Evolutionary conservation across 1,140 invertebrate genomes (phyloP).

Genomic region (Orussus abietinus): DNA sequence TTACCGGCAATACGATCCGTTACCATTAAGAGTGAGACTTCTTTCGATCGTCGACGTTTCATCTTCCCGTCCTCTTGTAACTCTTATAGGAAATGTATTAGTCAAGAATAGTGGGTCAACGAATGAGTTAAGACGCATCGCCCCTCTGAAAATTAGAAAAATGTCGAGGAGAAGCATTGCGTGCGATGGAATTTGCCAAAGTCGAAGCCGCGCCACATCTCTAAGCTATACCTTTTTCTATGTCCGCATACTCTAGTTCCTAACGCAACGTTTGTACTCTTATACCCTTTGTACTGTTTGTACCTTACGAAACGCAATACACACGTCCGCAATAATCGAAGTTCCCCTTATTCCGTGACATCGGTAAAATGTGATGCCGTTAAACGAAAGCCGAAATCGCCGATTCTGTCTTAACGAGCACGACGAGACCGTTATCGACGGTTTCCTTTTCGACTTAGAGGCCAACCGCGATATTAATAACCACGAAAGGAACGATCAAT

Average conservation of each 20-base stretch:
- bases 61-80: not conserved
- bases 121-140: slow-evolving; percentile 27
- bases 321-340: slow-evolving; percentile 49
- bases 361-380: too few relatives aligned
- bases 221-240: slow-evolving; percentile 48
- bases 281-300: slow-evolving; percentile 55
- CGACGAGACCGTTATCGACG: too few relatives aligned
- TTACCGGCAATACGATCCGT: too few relatives aligned
- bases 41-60: not conserved
- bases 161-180: too few relatives aligned
- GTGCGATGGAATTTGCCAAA: slow-evolving; percentile 1
- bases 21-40: too few relatives aligned
- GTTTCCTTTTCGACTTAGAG: too few relatives aligned
- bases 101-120: not conserved
- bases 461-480: too few relatives aligned
- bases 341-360: too few relatives aligned
- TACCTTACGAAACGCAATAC: slow-evolving; percentile 53
- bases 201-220: not conserved
- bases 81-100: not conserved
- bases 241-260: slow-evolving; percentile 54
- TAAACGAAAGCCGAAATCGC: too few relatives aligned
- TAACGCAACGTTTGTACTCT: slow-evolving; percentile 54
- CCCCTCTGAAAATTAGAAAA: slow-evolving; percentile 34
- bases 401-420: too few relatives aligned
- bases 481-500: too few relatives aligned